A percentile compares a stretch with the other conserved stretches of the same genome.
phyloP scores from a whole-genome alignment of 1,140 invertebrate genomes.

The Andricus grossulariae region DNA sequence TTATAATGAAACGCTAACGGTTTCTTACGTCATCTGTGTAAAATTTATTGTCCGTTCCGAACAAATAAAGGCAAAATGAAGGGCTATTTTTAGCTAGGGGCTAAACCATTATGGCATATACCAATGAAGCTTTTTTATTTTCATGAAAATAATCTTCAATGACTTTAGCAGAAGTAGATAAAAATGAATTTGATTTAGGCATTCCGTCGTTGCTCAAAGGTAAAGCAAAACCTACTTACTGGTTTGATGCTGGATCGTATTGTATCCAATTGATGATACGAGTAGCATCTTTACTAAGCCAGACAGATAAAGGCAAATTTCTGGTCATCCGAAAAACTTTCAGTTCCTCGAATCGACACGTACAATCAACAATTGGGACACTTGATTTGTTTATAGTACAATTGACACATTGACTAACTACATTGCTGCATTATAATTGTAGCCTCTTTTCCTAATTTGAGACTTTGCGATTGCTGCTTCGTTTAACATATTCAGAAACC shows the following conservation, averaged over 20 bases:
- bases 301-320: slow-evolving; percentile 38
- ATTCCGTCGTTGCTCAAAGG: slow-evolving; percentile 29
- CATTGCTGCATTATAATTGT: not conserved
- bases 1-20: slow-evolving; percentile 18
- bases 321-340: slow-evolving; percentile 34
- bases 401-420: not conserved
- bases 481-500: not conserved
- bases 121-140: not conserved
- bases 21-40: slow-evolving; percentile 17
- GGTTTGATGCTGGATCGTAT: slow-evolving; percentile 37
- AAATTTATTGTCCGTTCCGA: slow-evolving; percentile 40
- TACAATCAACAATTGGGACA: slow-evolving; percentile 15
- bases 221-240: slow-evolving; percentile 35
- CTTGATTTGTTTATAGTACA: not conserved
- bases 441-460: not conserved
- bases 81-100: slow-evolving; percentile 14
- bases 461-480: not conserved
- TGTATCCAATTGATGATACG: slow-evolving; percentile 36
- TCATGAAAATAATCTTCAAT: slow-evolving; percentile 31
- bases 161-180: slow-evolving; percentile 18
- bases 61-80: slow-evolving; percentile 34
- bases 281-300: slow-evolving; percentile 45
- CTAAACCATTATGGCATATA: slow-evolving; percentile 36
- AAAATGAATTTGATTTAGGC: slow-evolving; percentile 33
- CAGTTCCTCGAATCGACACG: slow-evolving; percentile 38